Percentiles rank a stretch among this genome's conserved stretches.
These are phyloP conservation scores for Centropristis striata DNA, from an alignment of 2,113 vertebrate species.

Conservation along the genomic window DNA sequence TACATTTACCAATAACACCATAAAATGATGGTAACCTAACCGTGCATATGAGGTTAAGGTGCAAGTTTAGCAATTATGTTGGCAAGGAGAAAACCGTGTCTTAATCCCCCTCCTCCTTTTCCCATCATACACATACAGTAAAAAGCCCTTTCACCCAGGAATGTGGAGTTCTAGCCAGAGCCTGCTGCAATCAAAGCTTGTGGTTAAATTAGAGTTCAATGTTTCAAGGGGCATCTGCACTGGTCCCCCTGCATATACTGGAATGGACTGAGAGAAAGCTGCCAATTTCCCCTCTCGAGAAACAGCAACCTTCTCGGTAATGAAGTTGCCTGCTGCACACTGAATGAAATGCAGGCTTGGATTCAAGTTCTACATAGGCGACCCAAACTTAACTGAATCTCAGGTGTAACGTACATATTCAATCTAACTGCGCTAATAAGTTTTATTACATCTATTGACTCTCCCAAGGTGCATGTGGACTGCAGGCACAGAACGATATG, in stretches of 20 bases:
- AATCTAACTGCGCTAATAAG: conserved; percentile 41
- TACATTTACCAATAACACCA: not conserved
- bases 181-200: conserved; percentile 6
- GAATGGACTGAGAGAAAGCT: conserved; percentile 19
- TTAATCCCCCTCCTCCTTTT: not conserved
- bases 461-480: conserved; percentile 31
- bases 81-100: not conserved
- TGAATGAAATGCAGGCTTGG: not conserved
- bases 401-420: conserved; percentile 46
- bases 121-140: conserved; percentile 1
- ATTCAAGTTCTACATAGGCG: conserved; percentile 19
- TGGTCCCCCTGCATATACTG: conserved; percentile 10
- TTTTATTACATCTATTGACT: conserved; percentile 52
- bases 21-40: conserved; percentile 8
- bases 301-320: conserved; percentile 35
- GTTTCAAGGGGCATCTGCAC: conserved; percentile 43
- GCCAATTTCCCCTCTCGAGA: conserved; percentile 20
- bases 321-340: conserved; percentile 25
- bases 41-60: not conserved
- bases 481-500: conserved; percentile 20
- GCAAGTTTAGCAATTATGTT: not conserved
- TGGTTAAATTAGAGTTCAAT: conserved; percentile 47
- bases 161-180: conserved; percentile 4
- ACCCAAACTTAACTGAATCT: conserved; percentile 21
- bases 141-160: conserved; percentile 17